Evolutionary conservation across 2,113 vertebrate species (phyloP), one percentile per base, ranked within the genome.

Genomic region (Hucho hucho): DNA sequence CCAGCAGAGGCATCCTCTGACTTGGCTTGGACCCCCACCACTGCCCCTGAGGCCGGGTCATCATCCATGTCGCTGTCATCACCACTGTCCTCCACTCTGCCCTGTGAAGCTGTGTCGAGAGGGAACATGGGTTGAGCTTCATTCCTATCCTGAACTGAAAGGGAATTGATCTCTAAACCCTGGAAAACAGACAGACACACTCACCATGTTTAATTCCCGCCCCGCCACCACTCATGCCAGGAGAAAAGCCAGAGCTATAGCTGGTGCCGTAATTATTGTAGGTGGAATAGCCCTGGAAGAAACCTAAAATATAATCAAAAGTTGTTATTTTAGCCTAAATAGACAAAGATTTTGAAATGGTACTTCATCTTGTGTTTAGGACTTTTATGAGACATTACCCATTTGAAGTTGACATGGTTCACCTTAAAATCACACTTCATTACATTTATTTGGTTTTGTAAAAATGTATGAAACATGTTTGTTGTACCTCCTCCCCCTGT

Each of bases 151-250:
- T 14, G 16, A 53, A 53, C 49, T 18, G 49, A 53, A 53, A 53
- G 14, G 0, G 49, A 43, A 43, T 43, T 43, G 2, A 53, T 18
- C 6, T 43, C 16, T 13, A 1, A 12, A 73, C 5, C 24, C 28
- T 63, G 20, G 37, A 20, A 73, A 20, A 73, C 18, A 43, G 14
- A 18, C 37, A 12, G 9, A 3, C 37, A 43, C 37, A 43, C 14
- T 95, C 92, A 97, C 96, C 91, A 0, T 96, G 96, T 84, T 96
- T 97, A 89, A 96, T 92, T 68, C 94, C 94, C 11, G 92, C 83
- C 24, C 80, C 94, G 66, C 92, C 90, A 63, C 95, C 95, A 0
- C 93, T 94, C 83, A 94, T 81, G 65, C 94, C 93, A 7, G 94
- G 89, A 63, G 96, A 94, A 91, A 96, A 98, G 4, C 86, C 90